Evolutionary conservation across 2,888 invertebrate genomes (phyloP), one percentile per base, ranked within the genome.

Genomic region (Rugalucina vietnamica): DNA sequence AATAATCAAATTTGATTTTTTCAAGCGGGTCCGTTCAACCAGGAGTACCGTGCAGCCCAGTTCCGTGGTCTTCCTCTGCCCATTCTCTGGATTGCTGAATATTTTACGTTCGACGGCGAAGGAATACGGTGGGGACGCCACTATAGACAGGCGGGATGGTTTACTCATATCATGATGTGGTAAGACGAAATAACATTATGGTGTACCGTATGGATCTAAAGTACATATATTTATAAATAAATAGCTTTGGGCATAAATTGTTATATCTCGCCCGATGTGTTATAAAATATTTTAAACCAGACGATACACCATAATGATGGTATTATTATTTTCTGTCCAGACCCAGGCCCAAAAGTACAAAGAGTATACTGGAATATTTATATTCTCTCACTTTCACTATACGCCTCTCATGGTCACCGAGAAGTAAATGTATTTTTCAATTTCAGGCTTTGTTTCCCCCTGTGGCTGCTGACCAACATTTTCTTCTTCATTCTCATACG

Each of bases 41-140:
- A 94, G 83, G 95, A 96, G 86, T 96, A 96, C 90, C 95, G 96
- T 50, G 95, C 95, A 21, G 96, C 96, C 1, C 96, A 96, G 91
- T 93, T 95, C 69, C 93, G 95, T 29, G 96, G 96, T 10, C 88
- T 96, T 10, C 96, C 96, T 0, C 93, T 96, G 12, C 96, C 96
- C 0, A 96, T 96, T 69, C 93, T 96, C 5, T 96, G 96, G 96
- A 93, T 96, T 10, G 96, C 96, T 0, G 96, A 96, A 90, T 96
- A 96, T 93, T 96, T 96, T 90, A 96, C 96, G 1, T 95, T 96
- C 77, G 96, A 96, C 88, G 96, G 96, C 0, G 96, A 96, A 92
- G 96, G 96, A 2, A 95, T 96, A 75, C 73, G 96, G 75, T 96
- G 95, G 92, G 96, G 96, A 0, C 94, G 96, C 74, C 95, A 95